Percentiles rank a stretch among this genome's conserved stretches.
phyloP scores from a whole-genome alignment of 2,113 vertebrate genomes.

The Myrmophylax atrothorax region DNA sequence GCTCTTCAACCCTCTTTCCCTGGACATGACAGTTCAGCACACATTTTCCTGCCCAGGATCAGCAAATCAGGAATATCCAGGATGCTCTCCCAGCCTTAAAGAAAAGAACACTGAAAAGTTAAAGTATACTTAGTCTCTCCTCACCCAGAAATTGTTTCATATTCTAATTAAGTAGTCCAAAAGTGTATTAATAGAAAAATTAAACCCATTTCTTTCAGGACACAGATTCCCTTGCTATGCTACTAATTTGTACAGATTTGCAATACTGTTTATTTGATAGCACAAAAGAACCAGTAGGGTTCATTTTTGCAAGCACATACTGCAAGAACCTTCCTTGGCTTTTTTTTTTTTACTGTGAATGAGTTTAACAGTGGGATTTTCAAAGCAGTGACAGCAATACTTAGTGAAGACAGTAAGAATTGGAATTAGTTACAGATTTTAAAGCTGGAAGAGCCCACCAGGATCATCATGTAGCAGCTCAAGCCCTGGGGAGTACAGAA shows the following conservation, averaged over 20 bases:
- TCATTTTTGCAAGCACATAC: not conserved
- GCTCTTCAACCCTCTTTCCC: not conserved
- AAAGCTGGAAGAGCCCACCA: not conserved
- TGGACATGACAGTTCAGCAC: not conserved
- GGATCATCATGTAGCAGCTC: not conserved
- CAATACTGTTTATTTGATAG: not conserved
- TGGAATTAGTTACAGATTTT: not conserved
- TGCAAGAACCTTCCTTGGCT: not conserved
- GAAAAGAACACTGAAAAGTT: not conserved
- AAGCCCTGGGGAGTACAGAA: not conserved
- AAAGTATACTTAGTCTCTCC: not conserved
- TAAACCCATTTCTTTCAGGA: not conserved
- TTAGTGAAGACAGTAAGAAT: not conserved
- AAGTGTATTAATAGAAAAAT: not conserved
- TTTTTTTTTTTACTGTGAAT: not conserved
- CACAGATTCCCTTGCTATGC: not conserved
- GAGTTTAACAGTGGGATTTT: not conserved
- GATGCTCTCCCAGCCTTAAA: not conserved
- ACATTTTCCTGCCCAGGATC: not conserved
- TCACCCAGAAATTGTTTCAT: not conserved
- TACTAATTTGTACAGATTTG: not conserved
- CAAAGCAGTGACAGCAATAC: not conserved
- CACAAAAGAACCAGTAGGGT: rapidly evolving
- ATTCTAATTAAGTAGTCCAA: not conserved
- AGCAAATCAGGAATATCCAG: not conserved